Percentiles rank a stretch among this genome's conserved stretches.
Conservation (phyloP, 2,113 vertebrate genomes). For the Catagonus wagneri region DNA sequence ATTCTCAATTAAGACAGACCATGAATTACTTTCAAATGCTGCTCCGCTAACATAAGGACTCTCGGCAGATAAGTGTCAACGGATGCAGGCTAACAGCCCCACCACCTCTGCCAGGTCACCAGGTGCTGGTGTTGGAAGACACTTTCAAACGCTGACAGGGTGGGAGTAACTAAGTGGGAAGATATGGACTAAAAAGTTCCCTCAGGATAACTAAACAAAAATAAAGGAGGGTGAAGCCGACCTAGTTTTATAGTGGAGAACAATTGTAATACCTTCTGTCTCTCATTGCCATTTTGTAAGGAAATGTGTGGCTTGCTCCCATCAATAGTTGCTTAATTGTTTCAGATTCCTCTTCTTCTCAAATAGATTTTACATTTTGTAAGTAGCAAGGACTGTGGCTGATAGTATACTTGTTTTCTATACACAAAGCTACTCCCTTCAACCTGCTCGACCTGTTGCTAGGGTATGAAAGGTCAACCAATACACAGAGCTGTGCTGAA, state of each 20-base stretch:
- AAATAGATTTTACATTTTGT: constrained; percentile 39
- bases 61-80: background rate
- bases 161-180: background rate
- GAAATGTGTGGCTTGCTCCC: background rate
- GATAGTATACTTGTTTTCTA: background rate
- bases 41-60: background rate
- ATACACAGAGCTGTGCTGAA: background rate
- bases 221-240: background rate
- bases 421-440: background rate
- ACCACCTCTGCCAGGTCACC: background rate
- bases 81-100: background rate
- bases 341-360: constrained; percentile 39
- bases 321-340: background rate
- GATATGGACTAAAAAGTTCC: background rate
- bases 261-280: background rate
- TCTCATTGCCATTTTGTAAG: background rate
- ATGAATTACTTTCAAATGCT: background rate
- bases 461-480: background rate
- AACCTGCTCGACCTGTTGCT: background rate
- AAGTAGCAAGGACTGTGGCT: background rate
- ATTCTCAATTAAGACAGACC: background rate
- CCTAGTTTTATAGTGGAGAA: background rate
- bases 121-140: background rate
- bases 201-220: background rate
- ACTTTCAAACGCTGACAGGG: background rate